phyloP scores from a whole-genome alignment of 1,140 invertebrate species.

The Drosophila melanica region DNA sequence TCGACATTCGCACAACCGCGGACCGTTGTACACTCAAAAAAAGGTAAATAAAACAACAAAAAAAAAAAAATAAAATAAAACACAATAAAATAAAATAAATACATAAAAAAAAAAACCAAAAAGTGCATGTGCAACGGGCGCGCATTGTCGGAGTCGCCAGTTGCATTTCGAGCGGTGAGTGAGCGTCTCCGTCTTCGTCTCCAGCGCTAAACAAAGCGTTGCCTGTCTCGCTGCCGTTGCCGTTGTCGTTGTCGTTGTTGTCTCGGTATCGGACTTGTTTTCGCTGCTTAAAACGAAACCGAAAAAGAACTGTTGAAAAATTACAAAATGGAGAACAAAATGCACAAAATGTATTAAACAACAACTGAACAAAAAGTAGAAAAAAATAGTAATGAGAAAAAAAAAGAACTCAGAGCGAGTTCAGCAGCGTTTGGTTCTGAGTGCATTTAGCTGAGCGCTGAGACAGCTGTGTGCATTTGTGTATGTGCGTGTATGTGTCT shows the following conservation, averaged over 20 bases:
- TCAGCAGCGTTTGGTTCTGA: conserved; percentile 21
- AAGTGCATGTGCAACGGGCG: conserved; percentile 81
- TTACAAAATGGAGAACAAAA: conserved; percentile 76
- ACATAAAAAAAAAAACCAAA: conserved; percentile 51
- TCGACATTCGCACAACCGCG: conserved; percentile 58
- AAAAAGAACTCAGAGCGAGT: conserved; percentile 54
- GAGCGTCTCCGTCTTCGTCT: conserved; percentile 65
- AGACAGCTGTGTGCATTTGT: conserved; percentile 15
- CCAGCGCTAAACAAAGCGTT: conserved; percentile 65
- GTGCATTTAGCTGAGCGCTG: conserved; percentile 42
- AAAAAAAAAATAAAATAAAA: conserved; percentile 32
- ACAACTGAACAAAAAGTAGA: conserved; percentile 20
- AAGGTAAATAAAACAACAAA: conserved; percentile 44
- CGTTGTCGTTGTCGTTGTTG: conserved; percentile 22
- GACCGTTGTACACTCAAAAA: conserved; percentile 42
- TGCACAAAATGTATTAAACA: conserved; percentile 46
- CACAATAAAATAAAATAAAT: conserved; percentile 29
- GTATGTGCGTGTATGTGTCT: conserved; percentile 35
- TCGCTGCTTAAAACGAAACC: conserved; percentile 47
- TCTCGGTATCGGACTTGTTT: conserved; percentile 57
- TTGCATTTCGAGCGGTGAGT: conserved; percentile 82
- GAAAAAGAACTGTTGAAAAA: conserved; percentile 53
- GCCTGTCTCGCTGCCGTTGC: conserved; percentile 33
- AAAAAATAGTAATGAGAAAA: conserved; percentile 31
- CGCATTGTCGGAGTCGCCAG: conserved; percentile 61